These are phyloP conservation scores for Pogonomyrmex californicus DNA, from an alignment of 1,140 invertebrate species.

Conservation along the genomic window DNA sequence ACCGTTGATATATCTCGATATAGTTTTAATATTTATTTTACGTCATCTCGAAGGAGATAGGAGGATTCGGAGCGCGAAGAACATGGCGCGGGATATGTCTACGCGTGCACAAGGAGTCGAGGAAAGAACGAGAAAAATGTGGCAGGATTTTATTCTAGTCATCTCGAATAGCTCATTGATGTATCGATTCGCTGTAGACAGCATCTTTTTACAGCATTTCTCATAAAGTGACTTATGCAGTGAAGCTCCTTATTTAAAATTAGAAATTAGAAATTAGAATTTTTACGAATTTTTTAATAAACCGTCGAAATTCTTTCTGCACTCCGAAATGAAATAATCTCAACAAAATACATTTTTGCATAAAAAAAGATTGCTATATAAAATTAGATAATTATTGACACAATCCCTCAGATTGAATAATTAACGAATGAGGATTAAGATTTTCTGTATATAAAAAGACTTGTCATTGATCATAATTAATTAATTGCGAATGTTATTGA, in stretches of 20 bases:
- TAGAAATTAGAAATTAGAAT: no score
- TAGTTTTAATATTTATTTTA: conserved; percentile 78
- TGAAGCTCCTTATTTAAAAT: neutral
- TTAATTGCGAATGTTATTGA: neutral
- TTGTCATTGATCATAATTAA: neutral
- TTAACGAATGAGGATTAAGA: neutral
- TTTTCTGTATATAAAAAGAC: neutral
- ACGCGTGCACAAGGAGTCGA: conserved; percentile 10
- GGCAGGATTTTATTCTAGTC: conserved; percentile 33
- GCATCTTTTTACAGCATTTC: neutral
- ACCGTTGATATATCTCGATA: conserved; percentile 69
- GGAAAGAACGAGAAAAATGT: neutral
- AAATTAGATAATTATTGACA: neutral
- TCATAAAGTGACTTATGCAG: neutral
- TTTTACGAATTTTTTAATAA: neutral
- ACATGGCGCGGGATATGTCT: neutral
- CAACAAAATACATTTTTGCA: neutral
- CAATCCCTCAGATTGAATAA: neutral
- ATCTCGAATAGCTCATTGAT: conserved; percentile 20
- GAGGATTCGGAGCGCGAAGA: conserved; percentile 38
- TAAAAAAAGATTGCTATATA: neutral
- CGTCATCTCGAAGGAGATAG: conserved; percentile 40
- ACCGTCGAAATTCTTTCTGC: neutral
- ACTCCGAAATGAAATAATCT: neutral
- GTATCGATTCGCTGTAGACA: neutral